Base-by-base conservation (phyloP, 2,797 vertebrate species). In the Tapera naevia region DNA sequence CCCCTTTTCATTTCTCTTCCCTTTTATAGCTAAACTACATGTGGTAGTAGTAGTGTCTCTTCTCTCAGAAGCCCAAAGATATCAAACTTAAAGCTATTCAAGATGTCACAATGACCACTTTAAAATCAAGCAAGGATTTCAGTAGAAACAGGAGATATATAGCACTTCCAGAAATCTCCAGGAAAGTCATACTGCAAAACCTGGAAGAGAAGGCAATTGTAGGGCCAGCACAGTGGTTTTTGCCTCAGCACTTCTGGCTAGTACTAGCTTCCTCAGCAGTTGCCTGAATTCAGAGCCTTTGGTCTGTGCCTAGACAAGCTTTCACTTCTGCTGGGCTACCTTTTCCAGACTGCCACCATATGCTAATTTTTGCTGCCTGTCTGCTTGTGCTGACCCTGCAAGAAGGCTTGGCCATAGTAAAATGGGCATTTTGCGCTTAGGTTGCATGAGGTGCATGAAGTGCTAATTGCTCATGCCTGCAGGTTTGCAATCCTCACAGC, bases 141-240 rank as follows among this genome's bases (percentile, higher is more conserved):
- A 53, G 14, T 9, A 62, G 70, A 72, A 89, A 61, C 11, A 61
- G 21, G 43, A 69, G 50, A 39, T 56, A 33, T 4, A 17, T 32
- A 60, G 10, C 21, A 27, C 22, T 74, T 69, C 13, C 17, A 57
- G 58, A 78, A 81, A 84, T 32, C 76, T 66, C 39, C 45, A 69
- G 50, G 28, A 78, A 94, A 70, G 28, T 6, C 76, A n/a, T 33
- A 46, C 14, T 74, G 54, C n/a, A 79, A 86, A 83, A 56, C 0
- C 0, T 33, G 60, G 46, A 73, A 79, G 27, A 65, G 39, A 70
- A 79, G 41, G 16, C 57, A 18, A 67, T 1, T 30, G 53, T 37
- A 41, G 60, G 74, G n/a, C 28, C 67, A 81, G 10, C 33, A 35
- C 1, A 2, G 32, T 0, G 0, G 1, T 11, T 62, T 81, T 86